A percentile compares a stretch with the other conserved stretches of the same genome.
phyloP scores from a whole-genome alignment of 2,797 vertebrate species.

The Myotis pilosus region DNA sequence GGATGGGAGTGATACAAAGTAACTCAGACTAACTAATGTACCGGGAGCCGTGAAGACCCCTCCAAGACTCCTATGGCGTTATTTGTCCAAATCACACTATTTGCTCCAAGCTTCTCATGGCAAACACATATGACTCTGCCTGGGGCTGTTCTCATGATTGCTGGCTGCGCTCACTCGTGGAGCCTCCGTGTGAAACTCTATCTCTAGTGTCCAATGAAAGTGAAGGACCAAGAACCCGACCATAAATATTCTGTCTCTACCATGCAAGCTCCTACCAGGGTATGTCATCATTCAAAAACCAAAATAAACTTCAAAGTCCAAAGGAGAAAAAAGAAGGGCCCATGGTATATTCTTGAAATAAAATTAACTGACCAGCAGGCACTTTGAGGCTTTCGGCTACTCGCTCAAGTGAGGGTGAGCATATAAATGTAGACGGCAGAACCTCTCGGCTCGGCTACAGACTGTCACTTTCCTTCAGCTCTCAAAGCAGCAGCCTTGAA shows the following conservation, averaged over 20 bases:
- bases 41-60: not conserved
- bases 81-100: too few species aligned
- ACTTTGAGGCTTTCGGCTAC: not conserved
- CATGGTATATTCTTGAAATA: not conserved
- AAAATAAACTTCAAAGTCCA: slow-evolving; percentile 54
- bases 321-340: not conserved
- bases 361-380: slow-evolving; percentile 1
- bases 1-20: not conserved
- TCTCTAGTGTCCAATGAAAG: not conserved
- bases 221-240: not conserved
- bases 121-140: not conserved
- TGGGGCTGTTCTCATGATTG: fast-evolving
- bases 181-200: not conserved
- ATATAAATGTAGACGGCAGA: fast-evolving
- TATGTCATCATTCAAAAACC: not conserved
- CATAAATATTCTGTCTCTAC: slow-evolving; percentile 8
- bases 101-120: not conserved
- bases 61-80: fast-evolving
- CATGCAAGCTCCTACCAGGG: not conserved
- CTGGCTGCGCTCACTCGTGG: not conserved
- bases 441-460: fast-evolving
- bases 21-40: too few species aligned
- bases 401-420: not conserved
- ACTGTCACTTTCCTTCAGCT: not conserved
- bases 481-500: slow-evolving; percentile 6